Conservation (phyloP, 2,888 invertebrate species). For the Heliconius sara region DNA sequence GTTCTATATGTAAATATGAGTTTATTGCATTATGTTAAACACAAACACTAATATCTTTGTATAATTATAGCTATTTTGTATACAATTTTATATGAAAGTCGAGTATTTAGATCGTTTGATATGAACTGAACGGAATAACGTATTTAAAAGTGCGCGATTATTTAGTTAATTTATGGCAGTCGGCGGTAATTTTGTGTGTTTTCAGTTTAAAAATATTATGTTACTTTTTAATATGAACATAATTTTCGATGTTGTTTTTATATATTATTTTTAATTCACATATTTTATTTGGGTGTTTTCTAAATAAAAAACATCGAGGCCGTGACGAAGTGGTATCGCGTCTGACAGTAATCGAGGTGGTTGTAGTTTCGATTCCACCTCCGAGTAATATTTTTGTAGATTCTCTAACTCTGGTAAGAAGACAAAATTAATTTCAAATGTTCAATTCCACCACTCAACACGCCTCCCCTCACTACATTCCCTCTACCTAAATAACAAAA, state of each 20-base stretch:
- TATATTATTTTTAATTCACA: too few species aligned
- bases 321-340: too few species aligned
- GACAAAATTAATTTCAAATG: too few species aligned
- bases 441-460: too few species aligned
- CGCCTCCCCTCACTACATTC: too few species aligned
- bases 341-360: too few species aligned
- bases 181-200: neutral
- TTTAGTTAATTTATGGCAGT: neutral
- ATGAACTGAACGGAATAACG: neutral
- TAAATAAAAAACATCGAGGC: too few species aligned
- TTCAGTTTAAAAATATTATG: neutral
- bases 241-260: neutral
- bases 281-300: too few species aligned
- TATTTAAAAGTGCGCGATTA: neutral
- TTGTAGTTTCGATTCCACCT: too few species aligned
- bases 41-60: neutral
- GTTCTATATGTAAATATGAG: neutral
- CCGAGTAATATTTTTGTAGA: too few species aligned
- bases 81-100: conserved; percentile 12
- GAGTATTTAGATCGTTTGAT: neutral
- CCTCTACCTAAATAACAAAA: too few species aligned
- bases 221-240: neutral
- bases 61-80: conserved; percentile 4
- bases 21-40: neutral
- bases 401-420: too few species aligned